Evolutionary conservation across 92 coral and sea anemone genomes (phyloP).

Genomic region (Actinostola sp.): DNA sequence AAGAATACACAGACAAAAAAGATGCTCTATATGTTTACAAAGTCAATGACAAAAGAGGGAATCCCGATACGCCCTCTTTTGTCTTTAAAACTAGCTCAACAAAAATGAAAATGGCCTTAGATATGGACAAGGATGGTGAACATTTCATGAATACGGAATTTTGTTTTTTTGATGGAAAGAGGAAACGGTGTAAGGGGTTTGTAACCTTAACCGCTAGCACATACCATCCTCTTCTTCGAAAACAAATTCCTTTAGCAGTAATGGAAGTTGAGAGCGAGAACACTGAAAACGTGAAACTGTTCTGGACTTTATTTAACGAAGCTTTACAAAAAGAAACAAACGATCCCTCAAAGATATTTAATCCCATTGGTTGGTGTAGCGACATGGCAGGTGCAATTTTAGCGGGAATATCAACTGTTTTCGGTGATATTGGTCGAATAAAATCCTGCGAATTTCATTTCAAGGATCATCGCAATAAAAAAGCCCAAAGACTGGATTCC

Average conservation of each 20-base stretch:
- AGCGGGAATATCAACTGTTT: constrained; percentile 46
- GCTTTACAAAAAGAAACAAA: constrained; percentile 14
- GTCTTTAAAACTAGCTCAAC: constrained; percentile 61
- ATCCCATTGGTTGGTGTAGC: constrained; percentile 64
- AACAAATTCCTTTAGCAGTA: constrained; percentile 40
- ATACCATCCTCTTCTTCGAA: constrained; percentile 45
- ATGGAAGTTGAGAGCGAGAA: constrained; percentile 48
- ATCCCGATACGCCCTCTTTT: constrained; percentile 60
- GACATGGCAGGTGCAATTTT: constrained; percentile 72
- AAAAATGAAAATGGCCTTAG: constrained; percentile 39
- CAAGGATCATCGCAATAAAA: constrained; percentile 29
- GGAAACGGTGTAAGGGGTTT: constrained; percentile 51
- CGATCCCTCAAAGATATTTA: constrained; percentile 17
- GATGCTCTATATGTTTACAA: constrained; percentile 55
- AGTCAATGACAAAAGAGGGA: constrained; percentile 60
- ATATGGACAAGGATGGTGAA: constrained; percentile 46
- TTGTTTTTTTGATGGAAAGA: constrained; percentile 71
- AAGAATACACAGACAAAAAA: constrained; percentile 63
- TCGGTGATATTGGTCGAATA: constrained; percentile 18
- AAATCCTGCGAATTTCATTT: constrained; percentile 49
- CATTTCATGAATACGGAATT: constrained; percentile 47
- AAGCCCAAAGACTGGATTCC: constrained; percentile 25
- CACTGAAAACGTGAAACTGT: constrained; percentile 33
- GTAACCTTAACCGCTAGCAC: constrained; percentile 52
- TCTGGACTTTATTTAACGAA: constrained; percentile 50